Percentiles rank a stretch among this genome's conserved stretches.
Conservation (phyloP, 2,888 invertebrate species). For the Liopterus haemorrhoidalis region DNA sequence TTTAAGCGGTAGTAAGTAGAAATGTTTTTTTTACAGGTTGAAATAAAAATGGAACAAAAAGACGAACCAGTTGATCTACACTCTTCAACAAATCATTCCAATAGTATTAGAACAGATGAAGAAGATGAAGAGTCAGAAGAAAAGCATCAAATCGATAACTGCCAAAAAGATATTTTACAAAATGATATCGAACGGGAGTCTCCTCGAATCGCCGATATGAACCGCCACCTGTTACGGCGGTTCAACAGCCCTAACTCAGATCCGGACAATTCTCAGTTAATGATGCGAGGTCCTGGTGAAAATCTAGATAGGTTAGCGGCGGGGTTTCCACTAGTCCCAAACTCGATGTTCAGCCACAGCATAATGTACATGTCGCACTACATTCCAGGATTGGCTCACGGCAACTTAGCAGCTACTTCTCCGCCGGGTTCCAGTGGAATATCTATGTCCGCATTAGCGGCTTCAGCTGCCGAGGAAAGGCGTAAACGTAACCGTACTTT, state of each 20-base stretch:
- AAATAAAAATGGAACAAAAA: constrained; percentile 39
- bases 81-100: constrained; percentile 51
- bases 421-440: constrained; percentile 55
- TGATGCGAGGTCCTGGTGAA: constrained; percentile 35
- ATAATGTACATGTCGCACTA: constrained; percentile 92
- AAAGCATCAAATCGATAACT: constrained; percentile 40
- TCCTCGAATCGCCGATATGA: constrained; percentile 41
- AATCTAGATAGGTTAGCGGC: constrained; percentile 45
- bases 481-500: constrained; percentile 96
- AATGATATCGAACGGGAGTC: constrained; percentile 41
- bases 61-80: constrained; percentile 43
- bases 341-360: constrained; percentile 82
- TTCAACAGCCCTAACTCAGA: constrained; percentile 33
- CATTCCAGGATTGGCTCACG: constrained; percentile 55
- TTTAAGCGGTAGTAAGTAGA: not conserved
- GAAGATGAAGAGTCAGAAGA: constrained; percentile 52
- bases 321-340: constrained; percentile 74
- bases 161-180: constrained; percentile 29
- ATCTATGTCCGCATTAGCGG: constrained; percentile 52
- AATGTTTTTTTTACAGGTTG: not conserved
- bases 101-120: constrained; percentile 49
- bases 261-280: constrained; percentile 16
- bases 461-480: constrained; percentile 72
- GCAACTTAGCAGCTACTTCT: constrained; percentile 48
- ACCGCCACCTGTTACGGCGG: constrained; percentile 41